phyloP scores from a whole-genome alignment of 92 coral and sea anemone species.

The Parazoanthus darwini region DNA sequence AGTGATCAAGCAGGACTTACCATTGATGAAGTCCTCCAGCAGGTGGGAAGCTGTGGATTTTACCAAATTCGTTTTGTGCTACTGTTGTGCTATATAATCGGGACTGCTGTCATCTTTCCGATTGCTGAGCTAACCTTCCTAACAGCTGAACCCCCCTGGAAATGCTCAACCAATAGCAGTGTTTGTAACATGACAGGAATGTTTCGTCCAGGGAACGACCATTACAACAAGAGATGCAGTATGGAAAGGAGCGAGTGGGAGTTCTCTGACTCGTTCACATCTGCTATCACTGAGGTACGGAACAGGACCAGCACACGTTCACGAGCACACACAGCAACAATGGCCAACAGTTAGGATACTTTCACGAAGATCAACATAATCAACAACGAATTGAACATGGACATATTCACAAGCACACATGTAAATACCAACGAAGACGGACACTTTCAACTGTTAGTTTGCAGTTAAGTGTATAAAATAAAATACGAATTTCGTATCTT shows the following conservation, averaged over 20 bases:
- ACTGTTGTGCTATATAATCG: neutral
- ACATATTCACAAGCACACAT: too few species aligned
- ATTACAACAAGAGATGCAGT: slow-evolving; percentile 62
- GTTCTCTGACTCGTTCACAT: slow-evolving; percentile 68
- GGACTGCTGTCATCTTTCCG: neutral
- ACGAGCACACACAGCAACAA: too few species aligned
- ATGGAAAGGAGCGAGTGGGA: slow-evolving; percentile 74
- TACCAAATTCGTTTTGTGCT: slow-evolving; percentile 2
- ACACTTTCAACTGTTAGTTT: too few species aligned
- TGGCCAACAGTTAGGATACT: too few species aligned
- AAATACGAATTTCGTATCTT: too few species aligned
- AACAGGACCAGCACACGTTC: neutral
- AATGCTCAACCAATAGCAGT: neutral
- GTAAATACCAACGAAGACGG: too few species aligned
- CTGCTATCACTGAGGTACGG: slow-evolving; percentile 81
- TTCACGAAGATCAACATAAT: too few species aligned
- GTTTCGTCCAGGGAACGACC: slow-evolving; percentile 44
- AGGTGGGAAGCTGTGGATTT: neutral
- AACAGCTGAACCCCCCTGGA: slow-evolving; percentile 19
- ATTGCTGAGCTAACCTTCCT: neutral
- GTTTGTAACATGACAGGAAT: slow-evolving; percentile 46
- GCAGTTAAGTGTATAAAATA: too few species aligned
- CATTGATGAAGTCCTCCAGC: neutral
- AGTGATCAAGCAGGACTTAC: neutral
- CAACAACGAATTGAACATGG: too few species aligned